phyloP scores from a whole-genome alignment of 2,797 vertebrate genomes.

The Masticophis lateralis region DNA sequence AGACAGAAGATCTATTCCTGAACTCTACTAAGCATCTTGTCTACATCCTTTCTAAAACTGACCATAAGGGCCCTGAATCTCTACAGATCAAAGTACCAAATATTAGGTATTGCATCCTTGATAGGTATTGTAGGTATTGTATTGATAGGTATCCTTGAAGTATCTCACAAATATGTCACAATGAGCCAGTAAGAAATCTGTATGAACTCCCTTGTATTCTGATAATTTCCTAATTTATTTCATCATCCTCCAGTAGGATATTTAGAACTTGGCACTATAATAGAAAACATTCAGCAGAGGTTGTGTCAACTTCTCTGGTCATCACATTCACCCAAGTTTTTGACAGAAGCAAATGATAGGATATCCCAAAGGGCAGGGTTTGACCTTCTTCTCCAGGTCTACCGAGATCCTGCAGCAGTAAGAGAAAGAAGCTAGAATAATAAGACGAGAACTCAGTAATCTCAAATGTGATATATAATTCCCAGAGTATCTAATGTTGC shows the following conservation, averaged over 20 bases:
- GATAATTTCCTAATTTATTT: neutral
- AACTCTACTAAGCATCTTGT: neutral
- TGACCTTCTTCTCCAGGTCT: constrained; percentile 5
- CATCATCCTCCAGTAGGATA: neutral
- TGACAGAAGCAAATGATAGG: neutral
- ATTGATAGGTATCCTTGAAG: neutral
- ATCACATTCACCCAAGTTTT: neutral
- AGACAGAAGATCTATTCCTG: neutral
- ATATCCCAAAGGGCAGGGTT: neutral
- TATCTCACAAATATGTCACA: neutral
- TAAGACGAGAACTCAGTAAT: constrained; percentile 16
- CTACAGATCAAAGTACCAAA: neutral
- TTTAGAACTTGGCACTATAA: neutral
- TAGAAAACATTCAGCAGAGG: neutral
- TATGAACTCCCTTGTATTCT: neutral
- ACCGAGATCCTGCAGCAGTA: constrained; percentile 11
- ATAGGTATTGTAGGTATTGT: too few relatives aligned
- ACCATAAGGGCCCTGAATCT: neutral
- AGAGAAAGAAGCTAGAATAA: neutral
- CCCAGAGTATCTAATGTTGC: constrained; percentile 16
- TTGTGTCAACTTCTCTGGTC: neutral
- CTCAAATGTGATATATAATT: constrained; percentile 49
- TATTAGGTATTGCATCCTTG: neutral
- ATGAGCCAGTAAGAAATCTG: neutral
- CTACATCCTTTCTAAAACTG: neutral